Conservation (phyloP, 2,113 vertebrate genomes). For the Cathartes aura region DNA sequence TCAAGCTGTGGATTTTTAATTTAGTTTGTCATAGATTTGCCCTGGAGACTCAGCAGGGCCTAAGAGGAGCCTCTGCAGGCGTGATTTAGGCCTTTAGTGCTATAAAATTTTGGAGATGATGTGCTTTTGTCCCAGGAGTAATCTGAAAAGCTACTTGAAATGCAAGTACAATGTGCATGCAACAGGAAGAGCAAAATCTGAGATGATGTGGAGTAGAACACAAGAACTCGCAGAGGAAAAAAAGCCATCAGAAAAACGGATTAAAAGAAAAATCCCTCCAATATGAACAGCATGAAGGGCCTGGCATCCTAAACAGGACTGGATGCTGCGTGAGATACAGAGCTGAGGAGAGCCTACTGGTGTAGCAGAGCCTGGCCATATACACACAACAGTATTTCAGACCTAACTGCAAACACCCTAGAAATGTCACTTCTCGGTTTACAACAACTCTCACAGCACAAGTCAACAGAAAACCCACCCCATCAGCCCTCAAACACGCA, state of each 20-base stretch:
- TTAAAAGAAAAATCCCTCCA: not conserved
- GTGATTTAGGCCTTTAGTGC: not conserved
- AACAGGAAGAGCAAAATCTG: accelerated
- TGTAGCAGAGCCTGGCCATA: not conserved
- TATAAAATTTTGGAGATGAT: not conserved
- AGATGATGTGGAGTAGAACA: not conserved
- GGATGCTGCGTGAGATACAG: not conserved
- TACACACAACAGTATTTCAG: not conserved
- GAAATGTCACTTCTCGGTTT: not conserved
- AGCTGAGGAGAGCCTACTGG: not conserved
- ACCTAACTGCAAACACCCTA: not conserved
- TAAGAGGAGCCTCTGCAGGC: not conserved
- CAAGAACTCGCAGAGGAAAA: not conserved
- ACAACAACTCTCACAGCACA: not conserved
- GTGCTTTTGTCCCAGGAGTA: not conserved
- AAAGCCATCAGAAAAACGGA: not conserved
- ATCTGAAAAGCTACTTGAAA: not conserved
- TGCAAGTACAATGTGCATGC: not conserved
- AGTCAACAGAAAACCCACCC: not conserved
- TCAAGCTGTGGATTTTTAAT: not conserved
- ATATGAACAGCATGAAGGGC: not conserved
- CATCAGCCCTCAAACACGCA: too few relatives aligned
- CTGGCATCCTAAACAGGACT: not conserved
- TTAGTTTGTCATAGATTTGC: not conserved
- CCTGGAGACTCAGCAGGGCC: not conserved